Conservation (phyloP, 2,113 vertebrate genomes). For the Xyliphius kryptos region DNA sequence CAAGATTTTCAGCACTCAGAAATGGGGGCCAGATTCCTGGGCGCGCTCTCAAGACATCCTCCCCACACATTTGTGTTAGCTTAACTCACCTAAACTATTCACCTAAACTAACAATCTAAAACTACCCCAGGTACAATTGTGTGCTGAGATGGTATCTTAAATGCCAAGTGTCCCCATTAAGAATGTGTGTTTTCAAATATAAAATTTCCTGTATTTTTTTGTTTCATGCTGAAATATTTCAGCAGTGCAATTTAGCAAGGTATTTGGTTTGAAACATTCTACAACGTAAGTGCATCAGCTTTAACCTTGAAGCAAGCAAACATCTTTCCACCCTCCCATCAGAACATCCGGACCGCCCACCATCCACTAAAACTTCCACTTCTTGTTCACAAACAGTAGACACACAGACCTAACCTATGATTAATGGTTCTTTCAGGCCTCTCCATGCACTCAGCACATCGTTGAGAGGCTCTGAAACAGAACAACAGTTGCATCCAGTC, state of each 20-base stretch:
- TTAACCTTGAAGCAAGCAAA: constrained; percentile 22
- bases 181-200: too few species aligned
- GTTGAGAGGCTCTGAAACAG: constrained; percentile 69
- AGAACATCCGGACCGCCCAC: constrained; percentile 55
- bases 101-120: too few species aligned
- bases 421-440: constrained; percentile 72
- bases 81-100: too few species aligned
- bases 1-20: constrained; percentile 6
- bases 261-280: background rate
- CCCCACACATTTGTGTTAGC: too few species aligned
- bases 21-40: too few species aligned
- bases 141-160: too few species aligned
- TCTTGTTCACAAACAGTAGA: constrained; percentile 20
- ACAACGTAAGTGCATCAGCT: constrained; percentile 1
- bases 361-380: constrained; percentile 33
- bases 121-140: too few species aligned
- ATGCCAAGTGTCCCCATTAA: too few species aligned
- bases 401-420: constrained; percentile 53
- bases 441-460: constrained; percentile 70
- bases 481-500: constrained; percentile 75
- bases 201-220: background rate
- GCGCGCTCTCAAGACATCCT: too few species aligned
- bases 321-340: constrained; percentile 62
- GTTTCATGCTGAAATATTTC: background rate
- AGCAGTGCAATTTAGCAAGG: background rate